These are phyloP conservation scores for Lepisosteus oculatus DNA, from an alignment of 2,113 vertebrate genomes.

Conservation along the genomic window DNA sequence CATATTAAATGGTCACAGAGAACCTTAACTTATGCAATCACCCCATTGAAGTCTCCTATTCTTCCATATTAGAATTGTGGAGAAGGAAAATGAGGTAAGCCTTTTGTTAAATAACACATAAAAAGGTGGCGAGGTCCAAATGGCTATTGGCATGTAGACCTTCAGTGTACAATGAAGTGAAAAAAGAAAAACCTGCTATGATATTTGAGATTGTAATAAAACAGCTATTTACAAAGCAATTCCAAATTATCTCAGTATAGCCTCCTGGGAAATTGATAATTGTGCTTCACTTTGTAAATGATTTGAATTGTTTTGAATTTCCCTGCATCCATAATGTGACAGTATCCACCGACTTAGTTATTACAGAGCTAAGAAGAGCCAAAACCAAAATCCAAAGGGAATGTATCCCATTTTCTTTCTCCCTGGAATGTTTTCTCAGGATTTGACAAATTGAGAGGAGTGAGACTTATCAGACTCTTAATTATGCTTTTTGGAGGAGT, in stretches of 20 bases:
- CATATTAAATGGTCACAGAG: no score
- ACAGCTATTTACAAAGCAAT: slow-evolving; percentile 7
- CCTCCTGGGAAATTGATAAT: slow-evolving; percentile 3
- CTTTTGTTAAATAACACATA: neutral
- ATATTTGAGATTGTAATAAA: slow-evolving; percentile 24
- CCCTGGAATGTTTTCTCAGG: slow-evolving; percentile 27
- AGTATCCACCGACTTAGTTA: neutral
- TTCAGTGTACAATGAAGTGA: neutral
- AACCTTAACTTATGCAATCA: no score
- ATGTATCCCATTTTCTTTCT: neutral
- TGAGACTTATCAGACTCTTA: slow-evolving; percentile 36
- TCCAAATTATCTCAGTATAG: slow-evolving; percentile 8
- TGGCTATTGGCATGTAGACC: no score
- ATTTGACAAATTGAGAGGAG: slow-evolving; percentile 26
- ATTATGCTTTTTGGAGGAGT: slow-evolving; percentile 23
- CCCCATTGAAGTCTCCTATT: neutral
- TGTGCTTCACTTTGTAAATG: slow-evolving; percentile 1
- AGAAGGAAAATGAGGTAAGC: neutral
- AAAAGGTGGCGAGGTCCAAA: no score
- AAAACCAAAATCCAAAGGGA: neutral
- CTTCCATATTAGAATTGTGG: slow-evolving; percentile 5
- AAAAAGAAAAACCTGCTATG: slow-evolving; percentile 5
- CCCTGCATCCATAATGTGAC: slow-evolving; percentile 2
- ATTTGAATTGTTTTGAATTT: slow-evolving; percentile 2
- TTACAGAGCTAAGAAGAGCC: neutral